phyloP scores from a whole-genome alignment of 2,113 vertebrate genomes.

The Rostratula benghalensis region DNA sequence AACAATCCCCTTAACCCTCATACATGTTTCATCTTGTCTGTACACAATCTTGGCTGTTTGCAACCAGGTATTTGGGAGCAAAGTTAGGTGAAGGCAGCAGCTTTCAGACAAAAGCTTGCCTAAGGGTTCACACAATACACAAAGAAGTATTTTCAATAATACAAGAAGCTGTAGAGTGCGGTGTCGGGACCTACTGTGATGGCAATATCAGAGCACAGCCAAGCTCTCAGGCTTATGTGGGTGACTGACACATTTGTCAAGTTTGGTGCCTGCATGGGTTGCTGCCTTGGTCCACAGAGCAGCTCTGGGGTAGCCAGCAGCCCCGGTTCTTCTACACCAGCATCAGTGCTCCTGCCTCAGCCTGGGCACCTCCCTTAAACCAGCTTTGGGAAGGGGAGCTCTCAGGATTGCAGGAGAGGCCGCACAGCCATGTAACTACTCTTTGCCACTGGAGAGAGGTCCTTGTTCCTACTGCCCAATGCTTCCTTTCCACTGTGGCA shows the following conservation, averaged over 20 bases:
- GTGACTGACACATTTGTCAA: not conserved
- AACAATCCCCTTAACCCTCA: not conserved
- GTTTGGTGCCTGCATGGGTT: not conserved
- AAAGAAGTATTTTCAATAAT: not conserved
- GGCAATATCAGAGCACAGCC: not conserved
- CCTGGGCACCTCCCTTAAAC: not conserved
- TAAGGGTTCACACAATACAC: not conserved
- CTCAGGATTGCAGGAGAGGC: not conserved
- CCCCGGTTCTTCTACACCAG: not conserved
- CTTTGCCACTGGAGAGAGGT: not conserved
- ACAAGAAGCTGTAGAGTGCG: not conserved
- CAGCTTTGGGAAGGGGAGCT: not conserved
- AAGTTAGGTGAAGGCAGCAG: not conserved
- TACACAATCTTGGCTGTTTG: not conserved
- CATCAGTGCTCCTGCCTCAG: not conserved
- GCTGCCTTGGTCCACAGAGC: not conserved
- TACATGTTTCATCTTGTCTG: not conserved
- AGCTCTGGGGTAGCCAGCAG: not conserved
- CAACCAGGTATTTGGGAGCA: not conserved
- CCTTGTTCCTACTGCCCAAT: not conserved
- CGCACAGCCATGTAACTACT: not conserved
- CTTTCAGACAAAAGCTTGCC: not conserved
- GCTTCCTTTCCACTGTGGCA: not conserved
- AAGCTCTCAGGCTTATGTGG: fast-evolving
- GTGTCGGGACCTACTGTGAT: not conserved